Evolutionary conservation across 2,888 invertebrate genomes (phyloP), one percentile per base, ranked within the genome.

Genomic region (Ophion slaviceki): DNA sequence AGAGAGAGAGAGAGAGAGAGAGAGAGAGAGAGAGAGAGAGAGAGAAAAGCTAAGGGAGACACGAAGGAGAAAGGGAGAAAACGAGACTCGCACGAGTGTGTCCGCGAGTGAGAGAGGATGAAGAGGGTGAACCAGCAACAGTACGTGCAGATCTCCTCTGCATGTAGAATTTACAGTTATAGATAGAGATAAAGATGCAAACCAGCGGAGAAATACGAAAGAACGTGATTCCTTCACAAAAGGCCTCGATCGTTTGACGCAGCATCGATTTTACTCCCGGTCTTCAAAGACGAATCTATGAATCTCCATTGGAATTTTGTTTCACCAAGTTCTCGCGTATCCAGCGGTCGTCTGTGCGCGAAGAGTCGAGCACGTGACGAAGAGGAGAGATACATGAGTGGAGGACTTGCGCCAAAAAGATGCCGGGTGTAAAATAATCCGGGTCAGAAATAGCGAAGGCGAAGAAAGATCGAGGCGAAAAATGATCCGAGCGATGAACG

Each of bases 121-220:
- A 85, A 86, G 70, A 70, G 68, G 32, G 8, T 40, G 71, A 71
- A 79, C 70, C 32, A 79, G 79, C 62, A 79, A 79, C 79, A 71
- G 79, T 71, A 79, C 79, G 62, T 79, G 79, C 79, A 61, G 71
- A 53, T 62, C 64, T 47, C 76, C 57, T 80, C 80, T 80, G 80
- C 67, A 66, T 53, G 14, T 59, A 32, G 76, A 71, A 80, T 80
- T 80, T 53, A 71, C 71, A 59, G 75, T 84, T 57, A 24, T 68
- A 62, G 40, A 70, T 45, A 47, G 57, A 64, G 53, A 79, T 45
- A 47, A 53, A 72, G 57, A 57, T 47, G 59, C 75, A 71, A 71
- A 5, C 53, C 57, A 71, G 14, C 20, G n/a, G 40, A 72, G 59
- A 72, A 74, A 80, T 76, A 72, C 59, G 59, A 61, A 84, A 76